These are phyloP conservation scores for Urosaurus nigricauda DNA, from an alignment of 2,797 vertebrate species.

Conservation along the genomic window DNA sequence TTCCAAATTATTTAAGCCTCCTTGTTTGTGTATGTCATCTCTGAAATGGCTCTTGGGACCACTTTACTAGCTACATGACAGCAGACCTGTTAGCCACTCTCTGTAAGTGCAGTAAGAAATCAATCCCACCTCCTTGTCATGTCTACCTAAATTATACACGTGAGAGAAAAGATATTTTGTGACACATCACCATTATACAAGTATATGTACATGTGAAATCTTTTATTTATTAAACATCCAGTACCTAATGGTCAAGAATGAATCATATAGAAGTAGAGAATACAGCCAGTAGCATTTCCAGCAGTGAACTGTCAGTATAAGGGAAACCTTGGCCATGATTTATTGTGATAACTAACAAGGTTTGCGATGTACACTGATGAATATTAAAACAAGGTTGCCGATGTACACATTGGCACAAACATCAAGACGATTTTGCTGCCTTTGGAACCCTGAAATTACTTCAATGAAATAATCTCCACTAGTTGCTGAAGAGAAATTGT, in stretches of 20 bases:
- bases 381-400: not conserved
- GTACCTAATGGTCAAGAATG: not conserved
- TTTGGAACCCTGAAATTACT: not conserved
- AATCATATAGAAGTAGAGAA: not conserved
- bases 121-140: not conserved
- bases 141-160: not conserved
- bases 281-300: not conserved
- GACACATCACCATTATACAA: not conserved
- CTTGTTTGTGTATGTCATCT: not conserved
- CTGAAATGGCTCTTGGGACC: not conserved
- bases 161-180: not conserved
- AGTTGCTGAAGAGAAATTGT: not conserved
- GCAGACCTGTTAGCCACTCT: not conserved
- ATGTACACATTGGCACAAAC: not conserved
- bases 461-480: not conserved
- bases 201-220: not conserved
- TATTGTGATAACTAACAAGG: not conserved
- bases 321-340: not conserved
- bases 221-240: not conserved
- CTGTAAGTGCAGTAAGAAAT: not conserved
- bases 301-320: not conserved
- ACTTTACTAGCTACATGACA: not conserved
- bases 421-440: not conserved
- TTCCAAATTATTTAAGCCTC: not conserved
- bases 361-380: too few relatives aligned